These are phyloP conservation scores for Cotesia congregata DNA, from an alignment of 2,888 invertebrate genomes.

Conservation along the genomic window DNA sequence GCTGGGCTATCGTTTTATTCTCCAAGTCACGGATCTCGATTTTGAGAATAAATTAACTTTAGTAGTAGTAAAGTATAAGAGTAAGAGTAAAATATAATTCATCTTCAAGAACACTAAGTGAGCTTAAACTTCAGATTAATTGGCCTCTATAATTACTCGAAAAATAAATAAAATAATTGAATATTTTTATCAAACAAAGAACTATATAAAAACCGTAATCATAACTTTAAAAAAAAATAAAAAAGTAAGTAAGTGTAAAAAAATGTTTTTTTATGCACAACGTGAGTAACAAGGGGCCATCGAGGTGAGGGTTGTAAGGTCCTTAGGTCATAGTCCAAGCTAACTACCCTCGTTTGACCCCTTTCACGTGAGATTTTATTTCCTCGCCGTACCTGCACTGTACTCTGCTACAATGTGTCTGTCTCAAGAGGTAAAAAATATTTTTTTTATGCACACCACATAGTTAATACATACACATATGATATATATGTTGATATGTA, in stretches of 20 bases:
- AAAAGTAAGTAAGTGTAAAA: not conserved
- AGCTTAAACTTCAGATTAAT: conserved; percentile 15
- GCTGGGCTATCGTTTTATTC: conserved; percentile 12
- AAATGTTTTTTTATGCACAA: conserved; percentile 1
- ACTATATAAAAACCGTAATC: not conserved
- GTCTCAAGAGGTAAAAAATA: not conserved
- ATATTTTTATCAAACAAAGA: not conserved
- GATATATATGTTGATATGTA: not conserved
- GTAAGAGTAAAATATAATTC: conserved; percentile 19
- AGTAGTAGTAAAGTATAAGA: not conserved
- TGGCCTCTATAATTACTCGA: conserved; percentile 2
- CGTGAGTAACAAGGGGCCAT: conserved; percentile 16
- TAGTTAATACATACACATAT: conserved; percentile 4
- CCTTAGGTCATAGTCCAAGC: conserved; percentile 17
- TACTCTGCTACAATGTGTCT: not conserved
- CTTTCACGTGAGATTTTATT: conserved; percentile 29
- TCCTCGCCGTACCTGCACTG: conserved; percentile 1
- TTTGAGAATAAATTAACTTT: conserved; percentile 27
- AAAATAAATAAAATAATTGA: conserved; percentile 14
- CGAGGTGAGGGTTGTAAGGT: conserved; percentile 18
- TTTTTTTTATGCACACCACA: not conserved
- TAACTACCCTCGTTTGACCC: conserved; percentile 34
- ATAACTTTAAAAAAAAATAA: not conserved
- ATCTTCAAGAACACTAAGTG: conserved; percentile 23
- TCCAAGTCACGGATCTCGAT: conserved; percentile 25